These are phyloP conservation scores for Erebia aethiops DNA, from an alignment of 2,888 invertebrate species.

Conservation along the genomic window DNA sequence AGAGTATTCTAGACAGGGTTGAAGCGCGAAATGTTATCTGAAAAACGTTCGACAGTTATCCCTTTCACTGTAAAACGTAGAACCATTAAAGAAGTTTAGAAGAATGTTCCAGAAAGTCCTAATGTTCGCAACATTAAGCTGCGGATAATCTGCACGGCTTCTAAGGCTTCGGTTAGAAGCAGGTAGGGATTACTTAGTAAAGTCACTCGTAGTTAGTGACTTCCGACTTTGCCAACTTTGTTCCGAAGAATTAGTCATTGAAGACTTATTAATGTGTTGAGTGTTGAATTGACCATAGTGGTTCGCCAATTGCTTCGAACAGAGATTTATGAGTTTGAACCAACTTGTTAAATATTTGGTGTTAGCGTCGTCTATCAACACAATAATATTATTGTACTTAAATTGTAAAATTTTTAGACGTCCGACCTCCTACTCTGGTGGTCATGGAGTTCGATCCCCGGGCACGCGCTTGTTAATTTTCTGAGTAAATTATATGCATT, in stretches of 20 bases:
- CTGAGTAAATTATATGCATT: no score
- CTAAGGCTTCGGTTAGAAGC: constrained; percentile 45
- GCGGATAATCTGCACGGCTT: constrained; percentile 55
- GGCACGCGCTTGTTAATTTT: no score
- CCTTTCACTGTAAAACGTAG: neutral
- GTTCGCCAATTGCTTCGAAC: no score
- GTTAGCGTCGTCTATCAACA: no score
- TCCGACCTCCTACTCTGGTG: no score
- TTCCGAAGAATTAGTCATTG: constrained; percentile 9
- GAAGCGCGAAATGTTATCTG: neutral
- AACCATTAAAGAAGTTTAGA: neutral
- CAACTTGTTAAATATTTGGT: no score
- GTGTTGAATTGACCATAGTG: neutral
- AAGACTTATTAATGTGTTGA: constrained; percentile 3
- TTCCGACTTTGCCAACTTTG: constrained; percentile 23
- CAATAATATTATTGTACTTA: no score
- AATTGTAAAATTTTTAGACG: no score
- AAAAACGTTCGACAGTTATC: neutral
- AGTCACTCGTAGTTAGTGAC: constrained; percentile 39
- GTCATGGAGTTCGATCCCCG: no score
- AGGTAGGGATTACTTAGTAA: constrained; percentile 43
- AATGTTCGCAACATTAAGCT: constrained; percentile 62
- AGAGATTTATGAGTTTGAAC: no score
- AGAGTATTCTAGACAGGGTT: no score
- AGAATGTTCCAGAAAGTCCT: constrained; percentile 47